These are phyloP conservation scores for Chrysolina americana DNA, from an alignment of 2,888 invertebrate species.

Conservation along the genomic window DNA sequence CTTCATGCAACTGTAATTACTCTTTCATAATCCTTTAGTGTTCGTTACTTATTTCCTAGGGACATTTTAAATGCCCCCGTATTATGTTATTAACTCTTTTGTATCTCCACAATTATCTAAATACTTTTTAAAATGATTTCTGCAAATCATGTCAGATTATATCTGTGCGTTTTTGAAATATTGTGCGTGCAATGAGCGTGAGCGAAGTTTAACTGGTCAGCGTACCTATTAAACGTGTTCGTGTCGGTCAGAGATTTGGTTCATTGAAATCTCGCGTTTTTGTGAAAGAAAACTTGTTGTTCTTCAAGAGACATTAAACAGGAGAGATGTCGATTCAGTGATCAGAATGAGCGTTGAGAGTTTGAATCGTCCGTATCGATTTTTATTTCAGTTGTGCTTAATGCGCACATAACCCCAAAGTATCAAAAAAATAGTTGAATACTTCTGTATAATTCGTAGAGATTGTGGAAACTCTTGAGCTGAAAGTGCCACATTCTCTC, in stretches of 20 bases:
- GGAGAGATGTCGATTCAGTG: no score
- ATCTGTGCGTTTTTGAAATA: conserved; percentile 21
- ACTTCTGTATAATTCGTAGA: no score
- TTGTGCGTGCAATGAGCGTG: conserved; percentile 21
- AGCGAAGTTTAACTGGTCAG: background rate
- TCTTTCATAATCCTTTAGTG: conserved; percentile 57
- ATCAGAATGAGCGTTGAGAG: no score
- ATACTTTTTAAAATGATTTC: conserved; percentile 40
- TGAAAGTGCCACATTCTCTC: no score
- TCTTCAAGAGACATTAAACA: no score
- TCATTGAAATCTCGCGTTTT: no score
- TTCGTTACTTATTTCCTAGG: conserved; percentile 55
- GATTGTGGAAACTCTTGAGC: no score
- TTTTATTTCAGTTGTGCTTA: no score
- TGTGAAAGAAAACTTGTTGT: no score
- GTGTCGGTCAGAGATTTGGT: background rate
- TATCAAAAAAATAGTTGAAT: no score
- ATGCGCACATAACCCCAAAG: no score
- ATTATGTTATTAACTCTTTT: conserved; percentile 57
- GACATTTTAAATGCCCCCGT: conserved; percentile 56
- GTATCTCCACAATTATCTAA: conserved; percentile 52
- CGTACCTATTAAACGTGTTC: background rate
- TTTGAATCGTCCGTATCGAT: no score
- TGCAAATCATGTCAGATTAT: conserved; percentile 34
- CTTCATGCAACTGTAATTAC: conserved; percentile 58